Evolutionary conservation across 2,888 invertebrate species (phyloP), one percentile per base, ranked within the genome.

Genomic region (Micropterix aruncella): DNA sequence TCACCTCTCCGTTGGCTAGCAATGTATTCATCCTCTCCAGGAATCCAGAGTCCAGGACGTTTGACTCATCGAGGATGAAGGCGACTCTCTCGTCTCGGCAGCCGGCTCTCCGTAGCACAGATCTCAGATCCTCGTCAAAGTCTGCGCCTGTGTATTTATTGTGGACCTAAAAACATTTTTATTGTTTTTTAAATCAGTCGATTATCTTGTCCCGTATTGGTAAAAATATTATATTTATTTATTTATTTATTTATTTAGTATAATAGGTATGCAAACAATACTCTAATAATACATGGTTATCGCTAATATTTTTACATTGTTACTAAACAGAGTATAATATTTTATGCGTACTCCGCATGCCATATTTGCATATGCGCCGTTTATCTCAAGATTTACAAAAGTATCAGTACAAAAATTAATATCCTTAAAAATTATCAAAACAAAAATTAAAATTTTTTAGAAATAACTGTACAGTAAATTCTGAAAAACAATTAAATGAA

Each of bases 11-110:
- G 62, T 99, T 99, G 46, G 99, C 99, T 50, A 99, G 66, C 43
- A 99, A 68, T 0, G 99, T 99, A 64, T 99, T 99, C 94, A 99
- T 97, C 52, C 99, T 75, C 70, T 99, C 99, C 49, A 99, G 74
- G 75, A 99, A 99, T 44, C 95, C 92, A 17, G 96, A 96, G 72
- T 99, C 99, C 43, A 99, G 70, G 37, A 97, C 95, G 65, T 99
- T 99, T 0, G 96, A 96, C 64, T 99, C 99, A 63, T 99, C 99
- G 61, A 99, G 77, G 56, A 99, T 99, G 61, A 99, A 99, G 41
- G 94, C 93, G 48, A 99, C 95, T 66, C 99, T 99, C 63, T 99
- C 99, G 61, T 94, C 94, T 63, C 94, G 87, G 57, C 91, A 91
- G 16, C 90, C 90, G 18, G 90, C 84, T 42, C 91, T 78, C 19